phyloP scores from a whole-genome alignment of 2,797 vertebrate species.

The Sebastes variabilis region DNA sequence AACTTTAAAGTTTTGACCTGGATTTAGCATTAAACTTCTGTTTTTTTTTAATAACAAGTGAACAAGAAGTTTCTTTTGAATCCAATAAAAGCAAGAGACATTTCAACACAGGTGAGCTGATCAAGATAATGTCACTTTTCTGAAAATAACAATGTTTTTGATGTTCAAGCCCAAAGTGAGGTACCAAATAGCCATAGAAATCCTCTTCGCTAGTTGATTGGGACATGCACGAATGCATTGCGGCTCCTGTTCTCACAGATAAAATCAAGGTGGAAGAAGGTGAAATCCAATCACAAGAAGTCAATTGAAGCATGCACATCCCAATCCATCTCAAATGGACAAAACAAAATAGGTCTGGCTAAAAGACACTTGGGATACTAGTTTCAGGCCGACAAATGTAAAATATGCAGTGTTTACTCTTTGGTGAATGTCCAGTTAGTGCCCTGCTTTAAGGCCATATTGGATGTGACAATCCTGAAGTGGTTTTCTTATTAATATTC shows the following conservation, averaged over 20 bases:
- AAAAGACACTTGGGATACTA: neutral
- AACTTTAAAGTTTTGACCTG: conserved; percentile 2
- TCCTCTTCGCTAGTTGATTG: neutral
- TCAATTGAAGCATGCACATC: neutral
- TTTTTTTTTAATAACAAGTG: neutral
- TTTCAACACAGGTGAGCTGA: neutral
- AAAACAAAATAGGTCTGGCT: neutral
- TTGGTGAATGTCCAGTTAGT: neutral
- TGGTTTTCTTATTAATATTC: neutral
- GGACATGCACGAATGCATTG: neutral
- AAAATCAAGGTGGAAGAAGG: neutral
- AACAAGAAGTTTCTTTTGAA: neutral
- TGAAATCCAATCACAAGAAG: neutral
- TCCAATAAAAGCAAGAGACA: neutral
- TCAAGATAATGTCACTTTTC: neutral
- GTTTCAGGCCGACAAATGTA: neutral
- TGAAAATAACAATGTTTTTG: neutral
- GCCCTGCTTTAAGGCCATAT: neutral
- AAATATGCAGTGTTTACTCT: neutral
- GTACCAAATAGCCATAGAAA: neutral
- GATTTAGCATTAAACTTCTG: neutral
- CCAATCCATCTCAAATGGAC: neutral
- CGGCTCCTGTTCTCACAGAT: neutral
- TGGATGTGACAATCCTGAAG: neutral
- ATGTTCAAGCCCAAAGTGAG: neutral